Evolutionary conservation across 2,113 vertebrate species (phyloP).

Genomic region (Sminthopsis crassicaudata): DNA sequence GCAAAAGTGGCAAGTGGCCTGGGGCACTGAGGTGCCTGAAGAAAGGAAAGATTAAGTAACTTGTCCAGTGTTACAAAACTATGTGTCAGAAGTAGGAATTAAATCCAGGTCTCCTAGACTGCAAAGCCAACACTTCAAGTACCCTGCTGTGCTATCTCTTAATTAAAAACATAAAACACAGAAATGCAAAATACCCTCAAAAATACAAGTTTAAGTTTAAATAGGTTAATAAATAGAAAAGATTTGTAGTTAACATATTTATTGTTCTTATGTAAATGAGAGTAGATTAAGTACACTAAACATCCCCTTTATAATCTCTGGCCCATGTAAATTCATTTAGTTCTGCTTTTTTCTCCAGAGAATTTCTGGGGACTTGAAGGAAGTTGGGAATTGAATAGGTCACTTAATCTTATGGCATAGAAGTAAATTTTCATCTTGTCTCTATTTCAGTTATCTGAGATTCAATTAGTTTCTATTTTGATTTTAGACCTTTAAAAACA

Average conservation of each 20-base stretch:
- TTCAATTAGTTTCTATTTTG: background rate
- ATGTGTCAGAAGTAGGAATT: background rate
- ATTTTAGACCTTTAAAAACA: constrained; percentile 29
- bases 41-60: background rate
- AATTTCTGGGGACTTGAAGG: background rate
- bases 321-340: background rate
- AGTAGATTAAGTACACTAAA: background rate
- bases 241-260: background rate
- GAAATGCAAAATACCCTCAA: constrained; percentile 10
- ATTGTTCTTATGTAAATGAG: constrained; percentile 9
- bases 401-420: background rate
- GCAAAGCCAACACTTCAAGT: background rate
- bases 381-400: background rate
- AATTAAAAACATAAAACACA: constrained; percentile 18
- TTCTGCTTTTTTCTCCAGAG: background rate
- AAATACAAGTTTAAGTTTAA: background rate
- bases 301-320: background rate
- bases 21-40: background rate
- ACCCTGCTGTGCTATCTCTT: background rate
- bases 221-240: constrained; percentile 22
- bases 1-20: background rate
- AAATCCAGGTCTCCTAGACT: background rate
- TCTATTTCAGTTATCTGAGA: constrained; percentile 12
- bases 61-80: background rate
- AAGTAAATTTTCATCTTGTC: background rate